A percentile compares a stretch with the other conserved stretches of the same genome.
These are phyloP conservation scores for Leptogaster cylindrica DNA, from an alignment of 2,888 invertebrate species.

Conservation along the genomic window DNA sequence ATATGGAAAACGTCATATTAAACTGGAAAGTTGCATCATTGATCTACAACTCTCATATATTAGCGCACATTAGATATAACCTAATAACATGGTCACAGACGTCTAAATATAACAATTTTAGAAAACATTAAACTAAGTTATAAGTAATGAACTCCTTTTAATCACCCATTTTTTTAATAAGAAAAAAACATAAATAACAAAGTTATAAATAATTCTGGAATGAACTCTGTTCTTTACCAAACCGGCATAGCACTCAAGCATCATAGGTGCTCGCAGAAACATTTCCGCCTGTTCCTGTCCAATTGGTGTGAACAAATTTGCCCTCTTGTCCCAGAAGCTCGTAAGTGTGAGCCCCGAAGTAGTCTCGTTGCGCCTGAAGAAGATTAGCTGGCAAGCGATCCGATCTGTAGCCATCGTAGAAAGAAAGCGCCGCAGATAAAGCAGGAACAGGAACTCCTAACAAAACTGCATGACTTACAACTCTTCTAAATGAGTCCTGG, in stretches of 20 bases:
- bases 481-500: constrained; percentile 85
- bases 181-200: too few species aligned
- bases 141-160: too few species aligned
- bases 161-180: too few species aligned
- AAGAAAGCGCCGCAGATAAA: constrained; percentile 90
- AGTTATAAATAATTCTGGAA: too few species aligned
- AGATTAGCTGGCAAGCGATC: constrained; percentile 91
- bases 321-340: constrained; percentile 87
- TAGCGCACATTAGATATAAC: too few species aligned
- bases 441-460: constrained; percentile 95
- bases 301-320: constrained; percentile 93
- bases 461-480: constrained; percentile 73
- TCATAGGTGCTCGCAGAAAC: constrained; percentile 93
- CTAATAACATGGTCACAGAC: not conserved
- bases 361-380: constrained; percentile 96
- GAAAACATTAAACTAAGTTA: too few species aligned
- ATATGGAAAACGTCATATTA: too few species aligned
- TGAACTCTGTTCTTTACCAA: not conserved
- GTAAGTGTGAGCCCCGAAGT: constrained; percentile 99
- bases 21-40: too few species aligned
- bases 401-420: constrained; percentile 95
- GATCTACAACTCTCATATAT: too few species aligned
- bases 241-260: constrained; percentile 69
- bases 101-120: too few species aligned
- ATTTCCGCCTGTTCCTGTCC: constrained; percentile 98